phyloP scores from a whole-genome alignment of 2,113 vertebrate genomes.

The Phodopus roborovskii region DNA sequence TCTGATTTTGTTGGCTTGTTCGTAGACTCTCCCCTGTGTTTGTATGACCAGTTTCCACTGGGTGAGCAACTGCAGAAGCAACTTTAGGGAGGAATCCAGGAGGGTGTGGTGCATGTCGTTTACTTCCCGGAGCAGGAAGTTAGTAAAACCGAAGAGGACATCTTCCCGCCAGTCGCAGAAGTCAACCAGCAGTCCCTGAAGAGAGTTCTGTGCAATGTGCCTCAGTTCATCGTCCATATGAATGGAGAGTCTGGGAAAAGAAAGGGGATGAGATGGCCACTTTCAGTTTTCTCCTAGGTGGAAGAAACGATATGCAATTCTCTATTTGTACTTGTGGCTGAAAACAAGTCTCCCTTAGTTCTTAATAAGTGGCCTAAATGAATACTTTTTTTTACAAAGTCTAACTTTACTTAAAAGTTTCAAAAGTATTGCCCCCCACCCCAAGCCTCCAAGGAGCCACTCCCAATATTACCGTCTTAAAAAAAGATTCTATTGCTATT shows the following conservation, averaged over 20 bases:
- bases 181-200: slow-evolving; percentile 97
- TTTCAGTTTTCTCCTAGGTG: neutral
- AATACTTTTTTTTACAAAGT: neutral
- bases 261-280: neutral
- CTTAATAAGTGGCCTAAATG: neutral
- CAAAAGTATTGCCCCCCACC: neutral
- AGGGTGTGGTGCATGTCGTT: slow-evolving; percentile 96
- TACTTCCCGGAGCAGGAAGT: slow-evolving; percentile 97
- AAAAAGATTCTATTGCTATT: neutral
- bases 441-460: neutral
- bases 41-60: slow-evolving; percentile 97
- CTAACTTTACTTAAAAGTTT: neutral
- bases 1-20: slow-evolving; percentile 88
- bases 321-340: neutral
- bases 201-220: slow-evolving; percentile 98
- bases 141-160: slow-evolving; percentile 97
- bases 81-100: slow-evolving; percentile 96
- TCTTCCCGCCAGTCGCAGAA: slow-evolving; percentile 99
- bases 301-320: neutral
- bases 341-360: neutral
- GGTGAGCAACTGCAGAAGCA: slow-evolving; percentile 96
- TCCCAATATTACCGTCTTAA: neutral
- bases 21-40: slow-evolving; percentile 91
- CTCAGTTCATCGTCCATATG: slow-evolving; percentile 99
- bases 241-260: slow-evolving; percentile 92